Percentiles rank a stretch among this genome's conserved stretches.
Evolutionary conservation across 2,888 invertebrate species (phyloP).

Genomic region (Drosophila cognata): DNA sequence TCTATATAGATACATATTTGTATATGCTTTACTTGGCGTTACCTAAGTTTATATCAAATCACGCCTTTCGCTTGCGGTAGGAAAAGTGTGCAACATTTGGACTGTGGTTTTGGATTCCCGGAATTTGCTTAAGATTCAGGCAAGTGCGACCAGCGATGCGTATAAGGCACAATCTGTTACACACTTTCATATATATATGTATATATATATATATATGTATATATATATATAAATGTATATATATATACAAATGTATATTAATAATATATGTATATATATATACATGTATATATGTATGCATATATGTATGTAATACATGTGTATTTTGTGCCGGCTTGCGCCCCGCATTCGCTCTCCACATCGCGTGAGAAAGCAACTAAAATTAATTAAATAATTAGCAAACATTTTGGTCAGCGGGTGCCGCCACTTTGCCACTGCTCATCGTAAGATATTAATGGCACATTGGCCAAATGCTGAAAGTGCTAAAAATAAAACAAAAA

Average conservation of each 20-base stretch:
- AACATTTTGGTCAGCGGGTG: conserved; percentile 6
- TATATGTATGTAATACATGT: background rate
- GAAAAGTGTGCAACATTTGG: conserved; percentile 20
- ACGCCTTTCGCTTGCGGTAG: background rate
- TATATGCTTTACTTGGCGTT: background rate
- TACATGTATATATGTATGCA: background rate
- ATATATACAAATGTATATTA: no score
- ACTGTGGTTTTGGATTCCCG: background rate
- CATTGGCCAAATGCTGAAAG: conserved; percentile 42
- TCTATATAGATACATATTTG: background rate
- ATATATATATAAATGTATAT: background rate
- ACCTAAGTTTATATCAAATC: background rate
- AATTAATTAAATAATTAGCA: conserved; percentile 71
- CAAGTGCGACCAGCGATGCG: conserved; percentile 38
- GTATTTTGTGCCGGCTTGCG: conserved; percentile 36
- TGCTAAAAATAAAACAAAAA: conserved; percentile 52
- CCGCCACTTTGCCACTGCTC: conserved; percentile 6
- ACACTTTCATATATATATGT: background rate
- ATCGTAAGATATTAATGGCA: conserved; percentile 34
- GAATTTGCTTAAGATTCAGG: conserved; percentile 32
- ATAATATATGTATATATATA: background rate
- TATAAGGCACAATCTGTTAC: conserved; percentile 30
- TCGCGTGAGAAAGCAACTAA: conserved; percentile 54
- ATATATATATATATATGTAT: background rate
- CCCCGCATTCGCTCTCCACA: conserved; percentile 23